These are phyloP conservation scores for Atrichornis clamosus DNA, from an alignment of 2,113 vertebrate species.

Conservation along the genomic window DNA sequence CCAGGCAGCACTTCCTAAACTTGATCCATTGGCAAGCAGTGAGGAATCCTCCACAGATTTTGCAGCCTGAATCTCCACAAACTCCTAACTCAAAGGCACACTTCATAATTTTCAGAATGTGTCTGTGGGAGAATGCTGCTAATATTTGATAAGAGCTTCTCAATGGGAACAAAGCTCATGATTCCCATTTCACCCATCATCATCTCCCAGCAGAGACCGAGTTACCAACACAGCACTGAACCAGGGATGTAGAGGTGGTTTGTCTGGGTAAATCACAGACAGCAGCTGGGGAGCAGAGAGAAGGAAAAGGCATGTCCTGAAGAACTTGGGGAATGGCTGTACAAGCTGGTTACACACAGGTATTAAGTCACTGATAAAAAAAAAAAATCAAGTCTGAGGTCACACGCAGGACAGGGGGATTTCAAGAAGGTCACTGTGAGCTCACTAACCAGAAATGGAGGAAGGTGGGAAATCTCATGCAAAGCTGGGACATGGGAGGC, in stretches of 20 bases:
- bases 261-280: background rate
- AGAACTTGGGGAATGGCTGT: background rate
- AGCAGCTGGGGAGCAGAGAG: background rate
- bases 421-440: background rate
- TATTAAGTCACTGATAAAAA: background rate
- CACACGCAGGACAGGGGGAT: background rate
- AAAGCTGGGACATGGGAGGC: background rate
- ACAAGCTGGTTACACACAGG: background rate
- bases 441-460: fast-evolving
- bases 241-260: background rate
- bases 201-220: background rate
- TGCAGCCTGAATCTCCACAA: background rate
- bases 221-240: background rate
- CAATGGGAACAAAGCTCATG: background rate
- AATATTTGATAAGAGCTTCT: background rate
- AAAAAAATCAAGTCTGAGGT: background rate
- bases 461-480: background rate
- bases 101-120: background rate
- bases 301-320: background rate
- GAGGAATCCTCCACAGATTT: background rate
- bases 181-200: background rate
- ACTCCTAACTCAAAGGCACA: background rate
- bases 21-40: background rate
- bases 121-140: background rate
- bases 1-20: background rate